Percentiles rank a stretch among this genome's conserved stretches.
These are phyloP conservation scores for Cyanocitta stelleri DNA, from an alignment of 2,113 vertebrate genomes.

Conservation along the genomic window DNA sequence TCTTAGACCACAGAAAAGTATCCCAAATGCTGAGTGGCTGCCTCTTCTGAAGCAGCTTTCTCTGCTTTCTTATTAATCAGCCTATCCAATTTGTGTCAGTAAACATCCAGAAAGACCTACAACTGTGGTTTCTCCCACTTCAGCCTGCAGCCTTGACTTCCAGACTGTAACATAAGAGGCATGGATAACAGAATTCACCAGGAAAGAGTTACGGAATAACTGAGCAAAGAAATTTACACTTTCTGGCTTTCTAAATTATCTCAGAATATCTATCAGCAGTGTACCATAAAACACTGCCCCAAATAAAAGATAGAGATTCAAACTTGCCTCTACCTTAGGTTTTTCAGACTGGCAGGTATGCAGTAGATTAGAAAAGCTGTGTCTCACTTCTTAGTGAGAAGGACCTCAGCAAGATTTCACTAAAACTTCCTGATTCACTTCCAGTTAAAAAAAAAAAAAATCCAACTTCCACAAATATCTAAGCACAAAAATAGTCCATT, in stretches of 20 bases:
- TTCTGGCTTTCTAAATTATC: neutral
- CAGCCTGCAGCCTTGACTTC: neutral
- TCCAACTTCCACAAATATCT: neutral
- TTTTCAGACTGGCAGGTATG: neutral
- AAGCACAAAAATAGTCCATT: neutral
- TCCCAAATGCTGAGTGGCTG: neutral
- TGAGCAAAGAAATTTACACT: neutral
- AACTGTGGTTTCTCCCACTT: neutral
- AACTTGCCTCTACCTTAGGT: neutral
- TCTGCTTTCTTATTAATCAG: neutral
- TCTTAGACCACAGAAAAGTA: neutral
- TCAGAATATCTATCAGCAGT: neutral
- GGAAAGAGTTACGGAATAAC: neutral
- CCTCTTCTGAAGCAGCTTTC: neutral
- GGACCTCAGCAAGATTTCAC: neutral
- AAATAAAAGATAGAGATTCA: neutral
- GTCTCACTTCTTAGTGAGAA: neutral
- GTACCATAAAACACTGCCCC: neutral
- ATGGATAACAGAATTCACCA: neutral
- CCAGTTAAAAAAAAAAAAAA: neutral
- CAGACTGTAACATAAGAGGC: neutral
- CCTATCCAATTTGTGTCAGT: neutral
- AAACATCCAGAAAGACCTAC: neutral
- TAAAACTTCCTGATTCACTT: neutral
- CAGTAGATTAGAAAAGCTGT: neutral